Evolutionary conservation across 2,113 vertebrate genomes (phyloP), one percentile per base, ranked within the genome.

Genomic region (Dolichotis patagonum): DNA sequence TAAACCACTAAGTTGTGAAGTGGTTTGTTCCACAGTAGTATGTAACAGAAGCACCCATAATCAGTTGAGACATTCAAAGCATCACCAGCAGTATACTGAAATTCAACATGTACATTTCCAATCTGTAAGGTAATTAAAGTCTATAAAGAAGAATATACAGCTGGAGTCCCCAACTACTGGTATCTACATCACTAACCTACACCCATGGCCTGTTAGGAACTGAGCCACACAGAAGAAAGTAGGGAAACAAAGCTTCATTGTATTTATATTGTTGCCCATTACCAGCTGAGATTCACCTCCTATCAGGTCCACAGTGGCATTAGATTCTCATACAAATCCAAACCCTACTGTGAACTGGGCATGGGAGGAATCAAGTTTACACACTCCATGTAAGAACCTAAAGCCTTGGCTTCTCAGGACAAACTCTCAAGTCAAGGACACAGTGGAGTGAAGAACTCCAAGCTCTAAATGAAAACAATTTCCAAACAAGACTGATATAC

Each of bases 61-160:
- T 78, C 60, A 93, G 13, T 52, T 56, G 62, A 90, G 96, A 12
- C 0, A 97, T 92, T 97, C 91, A 94, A 97, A 28, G 94, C 88
- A 96, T 95, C 43, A 95, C 93, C 38, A 41, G 46, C 97, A 95
- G 98, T 95, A 97, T 97, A 98, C 65, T 85, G 90, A 92, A 62
- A 98, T 71, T 49, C 85, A 94, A 58, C 73, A 35, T 52, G 7
- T 81, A n/a, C 54, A 95, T 87, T 98, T 84, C 85, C 0, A 54
- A 46, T 0, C 22, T 56, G 11, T 41, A 86, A 58, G 3, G 96
- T 69, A 96, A 32, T 49, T 0, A 30, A 71, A 97, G 96, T 95
- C 32, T 35, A 67, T 62, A 89, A 84, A 62, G 67, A 95, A 46
- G 3, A 95, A 63, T 28, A 56, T 65, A 1, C 77, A 62, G 26